Conservation (phyloP, 2,797 vertebrate genomes). For the Urosaurus nigricauda region DNA sequence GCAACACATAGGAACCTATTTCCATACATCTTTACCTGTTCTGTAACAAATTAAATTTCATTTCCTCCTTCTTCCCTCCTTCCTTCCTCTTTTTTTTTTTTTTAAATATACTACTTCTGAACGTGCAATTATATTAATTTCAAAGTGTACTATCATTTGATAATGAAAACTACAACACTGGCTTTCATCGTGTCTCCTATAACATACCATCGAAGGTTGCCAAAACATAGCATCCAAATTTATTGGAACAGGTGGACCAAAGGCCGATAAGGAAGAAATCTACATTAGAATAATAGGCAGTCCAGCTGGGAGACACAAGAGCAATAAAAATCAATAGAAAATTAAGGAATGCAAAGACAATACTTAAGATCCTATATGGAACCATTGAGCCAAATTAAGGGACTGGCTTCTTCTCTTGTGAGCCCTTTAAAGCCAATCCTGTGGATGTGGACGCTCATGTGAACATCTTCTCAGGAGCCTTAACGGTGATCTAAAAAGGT, state of each 20-base stretch:
- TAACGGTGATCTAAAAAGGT: not conserved
- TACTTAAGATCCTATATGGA: not conserved
- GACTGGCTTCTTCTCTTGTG: no score
- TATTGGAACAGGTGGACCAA: conserved; percentile 1
- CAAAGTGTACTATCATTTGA: no score
- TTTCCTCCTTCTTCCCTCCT: not conserved
- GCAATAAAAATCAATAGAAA: not conserved
- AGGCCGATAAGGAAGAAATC: not conserved
- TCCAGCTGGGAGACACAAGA: not conserved
- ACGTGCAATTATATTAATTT: not conserved
- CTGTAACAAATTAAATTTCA: not conserved
- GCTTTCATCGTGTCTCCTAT: not conserved
- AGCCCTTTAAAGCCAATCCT: not conserved
- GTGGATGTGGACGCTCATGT: no score
- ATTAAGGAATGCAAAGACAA: not conserved
- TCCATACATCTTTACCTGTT: not conserved
- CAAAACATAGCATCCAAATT: not conserved
- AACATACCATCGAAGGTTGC: not conserved
- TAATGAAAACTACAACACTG: not conserved
- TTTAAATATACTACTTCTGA: not conserved
- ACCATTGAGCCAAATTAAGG: not conserved
- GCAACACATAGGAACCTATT: not conserved
- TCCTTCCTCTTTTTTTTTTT: no score
- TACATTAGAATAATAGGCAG: not conserved
- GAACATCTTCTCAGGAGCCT: not conserved